phyloP scores from a whole-genome alignment of 2,113 vertebrate genomes.

The Scatophagus argus region DNA sequence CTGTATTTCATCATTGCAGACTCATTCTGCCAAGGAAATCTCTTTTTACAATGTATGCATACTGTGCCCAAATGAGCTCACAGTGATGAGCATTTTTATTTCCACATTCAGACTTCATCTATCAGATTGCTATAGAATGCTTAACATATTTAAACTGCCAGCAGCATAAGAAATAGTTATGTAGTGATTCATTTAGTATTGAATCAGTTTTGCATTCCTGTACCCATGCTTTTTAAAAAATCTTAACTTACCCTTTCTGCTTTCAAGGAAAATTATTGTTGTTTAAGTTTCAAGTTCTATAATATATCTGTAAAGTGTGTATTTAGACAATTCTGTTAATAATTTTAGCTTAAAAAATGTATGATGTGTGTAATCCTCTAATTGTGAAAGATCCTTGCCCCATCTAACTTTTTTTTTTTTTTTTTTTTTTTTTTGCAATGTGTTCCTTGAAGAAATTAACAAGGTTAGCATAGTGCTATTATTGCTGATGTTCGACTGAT shows the following conservation, averaged over 20 bases:
- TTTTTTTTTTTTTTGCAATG: no score
- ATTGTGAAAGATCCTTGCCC: no score
- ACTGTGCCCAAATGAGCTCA: neutral
- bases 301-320: no score
- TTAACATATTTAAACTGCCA: neutral
- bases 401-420: no score
- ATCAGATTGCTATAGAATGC: neutral
- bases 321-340: no score
- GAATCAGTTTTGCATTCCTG: neutral
- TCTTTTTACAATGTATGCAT: neutral
- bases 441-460: no score
- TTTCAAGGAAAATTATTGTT: neutral
- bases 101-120: neutral
- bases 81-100: constrained; percentile 14
- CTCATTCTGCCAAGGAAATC: constrained; percentile 47
- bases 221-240: neutral
- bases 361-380: no score
- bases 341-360: no score
- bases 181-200: no score
- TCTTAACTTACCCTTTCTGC: neutral
- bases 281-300: neutral
- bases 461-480: neutral
- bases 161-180: no score
- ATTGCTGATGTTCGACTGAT: no score
- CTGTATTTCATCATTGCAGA: constrained; percentile 50